Evolutionary conservation across 2,113 vertebrate species (phyloP), one percentile per base, ranked within the genome.

Genomic region (Sporophila hypoxantha): DNA sequence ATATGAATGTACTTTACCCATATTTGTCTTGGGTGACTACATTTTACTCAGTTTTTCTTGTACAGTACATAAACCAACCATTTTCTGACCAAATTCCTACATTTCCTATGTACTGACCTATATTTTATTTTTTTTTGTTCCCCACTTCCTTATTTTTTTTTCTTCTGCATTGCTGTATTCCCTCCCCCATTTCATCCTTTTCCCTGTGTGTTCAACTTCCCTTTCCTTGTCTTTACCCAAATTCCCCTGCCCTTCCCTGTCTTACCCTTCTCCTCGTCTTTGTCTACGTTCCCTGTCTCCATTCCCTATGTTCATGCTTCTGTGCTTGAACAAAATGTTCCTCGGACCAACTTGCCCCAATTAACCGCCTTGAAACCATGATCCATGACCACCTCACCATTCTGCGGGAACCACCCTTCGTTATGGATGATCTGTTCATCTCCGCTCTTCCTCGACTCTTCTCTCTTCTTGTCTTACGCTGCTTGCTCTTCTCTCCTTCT

Each of bases 381-480:
- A 98, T 98, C 98, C 98, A 99, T 99, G 99, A 99, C 98, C 98
- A 99, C 98, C 97, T 99, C 99, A 99, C 98, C 99, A 99, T 98
- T 99, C 98, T 99, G 97, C 98, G 98, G 98, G 98, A 99, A 98
- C 99, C 99, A 99, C 98, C 98, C 98, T 99, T 98, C 98, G 98
- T 98, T 99, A 98, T 99, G 99, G 99, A 99, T 99, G 98, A 99
- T 99, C 99, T 99, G 99, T 99, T 99, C 98, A 99, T 99, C 98
- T 98, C 97, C 98, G 98, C 97, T 98, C 98, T 99, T 98, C 99
- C 98, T 99, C 98, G 98, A 99, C 98, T 99, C 98, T 99, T 98
- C 98, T 99, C 98, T 99, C 99, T 99, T 99, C 98, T 99, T 99
- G 98, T 99, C 98, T 99, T 98, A 98, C 97, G 98, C 98, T 99